Evolutionary conservation across 2,888 invertebrate genomes (phyloP).

Genomic region (Spodoptera picta): DNA sequence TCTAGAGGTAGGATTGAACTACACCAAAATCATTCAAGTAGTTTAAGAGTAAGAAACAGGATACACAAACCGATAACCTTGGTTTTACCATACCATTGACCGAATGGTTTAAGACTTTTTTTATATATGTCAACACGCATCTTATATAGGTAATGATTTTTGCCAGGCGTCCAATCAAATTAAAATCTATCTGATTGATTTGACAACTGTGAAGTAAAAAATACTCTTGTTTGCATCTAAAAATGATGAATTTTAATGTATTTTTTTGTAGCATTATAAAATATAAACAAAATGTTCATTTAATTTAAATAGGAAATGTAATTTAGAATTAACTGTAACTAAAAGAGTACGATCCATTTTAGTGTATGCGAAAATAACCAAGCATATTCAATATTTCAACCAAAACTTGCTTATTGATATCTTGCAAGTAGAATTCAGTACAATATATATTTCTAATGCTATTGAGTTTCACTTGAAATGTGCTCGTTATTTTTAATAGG

Average conservation of each 20-base stretch:
- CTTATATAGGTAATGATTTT: neutral
- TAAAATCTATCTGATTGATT: conserved; percentile 1
- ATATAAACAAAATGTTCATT: neutral
- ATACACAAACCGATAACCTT: no score
- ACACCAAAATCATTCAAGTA: no score
- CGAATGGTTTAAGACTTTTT: no score
- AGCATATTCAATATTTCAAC: conserved; percentile 11
- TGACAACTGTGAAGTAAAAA: conserved; percentile 5
- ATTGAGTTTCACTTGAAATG: conserved; percentile 8
- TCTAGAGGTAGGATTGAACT: no score
- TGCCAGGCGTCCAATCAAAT: conserved; percentile 7
- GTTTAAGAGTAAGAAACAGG: no score
- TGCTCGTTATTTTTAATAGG: conserved; percentile 35
- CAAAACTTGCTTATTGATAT: conserved; percentile 2
- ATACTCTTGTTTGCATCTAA: no score
- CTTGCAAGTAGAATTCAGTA: conserved; percentile 3
- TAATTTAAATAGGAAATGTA: conserved; percentile 1
- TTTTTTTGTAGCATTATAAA: no score
- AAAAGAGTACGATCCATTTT: neutral
- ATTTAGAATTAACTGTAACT: no score
- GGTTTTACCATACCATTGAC: no score
- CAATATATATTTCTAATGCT: conserved; percentile 5
- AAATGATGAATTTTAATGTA: no score
- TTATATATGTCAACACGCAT: no score
- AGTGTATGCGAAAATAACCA: neutral